These are phyloP conservation scores for Drosophila chauvacae DNA, from an alignment of 1,140 invertebrate species.

Conservation along the genomic window DNA sequence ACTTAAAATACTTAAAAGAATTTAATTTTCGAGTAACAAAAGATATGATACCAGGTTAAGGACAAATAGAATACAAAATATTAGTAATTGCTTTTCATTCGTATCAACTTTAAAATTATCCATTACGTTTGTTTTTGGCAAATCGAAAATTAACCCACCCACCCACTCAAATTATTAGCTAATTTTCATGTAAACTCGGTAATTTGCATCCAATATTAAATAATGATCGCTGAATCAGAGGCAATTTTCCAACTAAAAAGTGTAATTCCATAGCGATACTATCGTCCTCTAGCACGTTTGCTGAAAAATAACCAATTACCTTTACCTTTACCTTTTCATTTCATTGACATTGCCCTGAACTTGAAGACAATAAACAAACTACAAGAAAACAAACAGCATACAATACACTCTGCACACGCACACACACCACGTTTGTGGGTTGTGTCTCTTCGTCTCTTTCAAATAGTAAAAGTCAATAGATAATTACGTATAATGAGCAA, in stretches of 20 bases:
- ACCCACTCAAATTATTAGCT: not conserved
- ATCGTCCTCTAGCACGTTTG: slow-evolving; percentile 1
- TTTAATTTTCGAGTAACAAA: no score
- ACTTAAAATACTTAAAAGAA: no score
- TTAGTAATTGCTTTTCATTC: not conserved
- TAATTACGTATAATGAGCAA: slow-evolving; percentile 44
- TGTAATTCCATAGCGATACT: slow-evolving; percentile 7
- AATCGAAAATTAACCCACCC: not conserved
- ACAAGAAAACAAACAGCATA: slow-evolving; percentile 2
- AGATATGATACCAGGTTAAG: not conserved
- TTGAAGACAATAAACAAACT: slow-evolving; percentile 40
- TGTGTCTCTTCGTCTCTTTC: slow-evolving; percentile 3
- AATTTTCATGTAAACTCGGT: not conserved
- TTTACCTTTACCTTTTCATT: slow-evolving; percentile 15
- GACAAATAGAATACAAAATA: not conserved
- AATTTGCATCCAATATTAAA: slow-evolving; percentile 22
- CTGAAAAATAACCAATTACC: slow-evolving; percentile 7
- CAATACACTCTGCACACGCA: slow-evolving; percentile 2
- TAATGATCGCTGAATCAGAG: not conserved
- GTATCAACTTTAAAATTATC: not conserved
- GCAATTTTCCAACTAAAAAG: slow-evolving; percentile 5
- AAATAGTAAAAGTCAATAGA: slow-evolving; percentile 44
- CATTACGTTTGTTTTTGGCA: not conserved
- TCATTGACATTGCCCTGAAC: slow-evolving; percentile 43
- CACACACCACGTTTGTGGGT: slow-evolving; percentile 6